A percentile compares a stretch with the other conserved stretches of the same genome.
Conservation (phyloP, 2,113 vertebrate genomes). For the Hypocryptadius cinnamomeus region DNA sequence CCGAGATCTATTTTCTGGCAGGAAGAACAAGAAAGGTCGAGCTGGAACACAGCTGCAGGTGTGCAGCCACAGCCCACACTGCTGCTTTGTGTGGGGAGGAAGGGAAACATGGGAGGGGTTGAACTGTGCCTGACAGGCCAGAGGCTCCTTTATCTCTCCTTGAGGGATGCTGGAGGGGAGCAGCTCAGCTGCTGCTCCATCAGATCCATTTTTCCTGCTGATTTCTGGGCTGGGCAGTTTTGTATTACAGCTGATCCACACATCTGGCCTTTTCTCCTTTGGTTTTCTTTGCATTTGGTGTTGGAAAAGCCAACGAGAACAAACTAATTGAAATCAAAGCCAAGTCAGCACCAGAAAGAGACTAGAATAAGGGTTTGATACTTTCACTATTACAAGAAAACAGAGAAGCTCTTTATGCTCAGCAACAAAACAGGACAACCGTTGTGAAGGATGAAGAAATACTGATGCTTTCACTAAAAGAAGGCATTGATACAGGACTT, state of each 20-base stretch:
- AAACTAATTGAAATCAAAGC: background rate
- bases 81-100: background rate
- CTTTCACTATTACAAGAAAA: background rate
- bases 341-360: background rate
- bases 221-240: background rate
- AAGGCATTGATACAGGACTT: background rate
- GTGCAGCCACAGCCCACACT: background rate
- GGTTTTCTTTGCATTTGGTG: background rate
- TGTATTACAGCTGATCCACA: background rate
- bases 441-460: background rate
- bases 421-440: background rate
- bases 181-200: background rate
- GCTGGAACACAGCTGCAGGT: slow-evolving; percentile 42
- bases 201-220: background rate
- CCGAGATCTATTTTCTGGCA: slow-evolving; percentile 36
- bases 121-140: background rate
- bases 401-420: background rate
- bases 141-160: slow-evolving; percentile 24
- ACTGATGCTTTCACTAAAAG: background rate
- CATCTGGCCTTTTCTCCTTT: background rate
- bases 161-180: background rate
- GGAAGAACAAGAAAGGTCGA: slow-evolving; percentile 14
- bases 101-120: background rate
- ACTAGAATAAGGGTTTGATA: background rate
- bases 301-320: slow-evolving; percentile 10